Base-by-base conservation (phyloP, 2,113 vertebrate species). In the Proteles cristata region DNA sequence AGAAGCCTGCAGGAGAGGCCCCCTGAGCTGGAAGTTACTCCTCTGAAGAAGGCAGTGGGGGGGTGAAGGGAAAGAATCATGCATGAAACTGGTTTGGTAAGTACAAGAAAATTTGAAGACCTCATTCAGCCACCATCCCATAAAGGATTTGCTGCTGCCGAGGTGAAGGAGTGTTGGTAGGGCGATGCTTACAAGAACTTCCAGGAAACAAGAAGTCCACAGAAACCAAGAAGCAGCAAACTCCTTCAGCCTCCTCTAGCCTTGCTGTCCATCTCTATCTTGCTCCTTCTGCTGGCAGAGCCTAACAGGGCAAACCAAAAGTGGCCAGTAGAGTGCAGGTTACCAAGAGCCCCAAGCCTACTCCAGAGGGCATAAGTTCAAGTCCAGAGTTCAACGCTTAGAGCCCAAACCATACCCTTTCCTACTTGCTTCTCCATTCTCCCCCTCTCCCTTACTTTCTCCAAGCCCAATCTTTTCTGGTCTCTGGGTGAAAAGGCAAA, bases 1-100 rank as follows among this genome's bases (percentile, higher is more conserved):
- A 25, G 28, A 90, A 17, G 33, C 4, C 7, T 26, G 5, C 35
- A n/a, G 28, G 69, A 55, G 25, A 81, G 21, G 35, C 23, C 58
- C 7, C 45, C 16, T 26, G 4, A 93, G 14, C 80, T 80, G 12
- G 50, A 33, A 43, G 39, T 39, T 14, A 69, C 69, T 81, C 1
- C 50, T 39, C 50, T n/a, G 3, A 69, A 43, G 71, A 73, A 76
- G 11, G 28, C 2, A 55, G 68, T 4, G 7, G 5, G 2, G 8
- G 8, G 11, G 0, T 48, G 61, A 15, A 7, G 39, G 5, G 12
- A 14, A 21, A 7, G 35, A 23, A 0, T 33, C 25, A 50, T 14
- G 65, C 17, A 8, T 5, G 50, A 90, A 76, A 12, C 14, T 82
- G 23, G 25, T 61, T 77, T 85, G 76, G 5, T 21, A 23, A n/a